A percentile compares a stretch with the other conserved stretches of the same genome.
These are phyloP conservation scores for Chauna torquata DNA, from an alignment of 2,113 vertebrate genomes.

Conservation along the genomic window DNA sequence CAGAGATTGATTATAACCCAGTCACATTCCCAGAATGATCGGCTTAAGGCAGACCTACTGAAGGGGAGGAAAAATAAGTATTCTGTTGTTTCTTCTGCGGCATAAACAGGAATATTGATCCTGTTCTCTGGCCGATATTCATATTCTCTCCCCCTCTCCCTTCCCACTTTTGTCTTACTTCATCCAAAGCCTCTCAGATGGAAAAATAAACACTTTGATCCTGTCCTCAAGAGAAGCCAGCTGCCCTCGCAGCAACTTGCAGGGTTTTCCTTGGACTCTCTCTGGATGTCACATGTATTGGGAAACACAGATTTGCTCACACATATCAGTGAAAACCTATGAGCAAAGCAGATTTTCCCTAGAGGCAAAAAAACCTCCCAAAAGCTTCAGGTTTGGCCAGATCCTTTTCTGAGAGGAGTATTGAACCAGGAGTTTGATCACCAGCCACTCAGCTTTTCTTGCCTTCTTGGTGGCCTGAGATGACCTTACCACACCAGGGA, in stretches of 20 bases:
- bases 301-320: constrained; percentile 11
- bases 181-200: constrained; percentile 60
- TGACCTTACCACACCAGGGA: background rate
- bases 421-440: constrained; percentile 32
- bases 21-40: constrained; percentile 14
- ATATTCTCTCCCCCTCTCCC: constrained; percentile 57
- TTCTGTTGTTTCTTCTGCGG: constrained; percentile 69
- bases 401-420: constrained; percentile 37
- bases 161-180: constrained; percentile 70
- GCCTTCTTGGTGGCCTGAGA: constrained; percentile 1
- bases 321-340: background rate
- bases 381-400: constrained; percentile 18
- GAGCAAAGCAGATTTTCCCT: constrained; percentile 25
- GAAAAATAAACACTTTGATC: constrained; percentile 37
- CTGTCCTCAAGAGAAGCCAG: constrained; percentile 34
- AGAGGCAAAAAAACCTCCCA: background rate
- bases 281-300: fast-evolving
- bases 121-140: constrained; percentile 53
- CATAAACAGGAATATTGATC: constrained; percentile 51
- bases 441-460: constrained; percentile 35
- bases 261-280: constrained; percentile 32
- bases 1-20: constrained; percentile 63
- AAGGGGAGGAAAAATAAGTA: constrained; percentile 58
- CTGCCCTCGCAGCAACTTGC: background rate
- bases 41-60: constrained; percentile 64